Conservation (phyloP, 2,888 invertebrate genomes). For the Camponotus fellah region DNA sequence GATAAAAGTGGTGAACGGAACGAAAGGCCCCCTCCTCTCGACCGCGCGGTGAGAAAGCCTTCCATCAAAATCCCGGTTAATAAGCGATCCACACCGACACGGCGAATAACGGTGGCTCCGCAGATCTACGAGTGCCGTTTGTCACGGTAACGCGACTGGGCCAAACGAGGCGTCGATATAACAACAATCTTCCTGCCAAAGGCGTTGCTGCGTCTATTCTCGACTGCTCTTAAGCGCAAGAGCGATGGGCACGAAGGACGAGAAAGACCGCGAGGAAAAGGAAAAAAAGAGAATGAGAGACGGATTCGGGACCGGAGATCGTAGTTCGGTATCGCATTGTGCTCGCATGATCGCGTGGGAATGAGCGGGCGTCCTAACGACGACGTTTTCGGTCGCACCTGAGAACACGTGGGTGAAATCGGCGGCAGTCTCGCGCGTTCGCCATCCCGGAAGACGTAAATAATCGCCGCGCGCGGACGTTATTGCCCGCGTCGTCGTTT, state of each 20-base stretch:
- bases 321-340: constrained; percentile 12
- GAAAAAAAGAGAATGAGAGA: background rate
- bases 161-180: constrained; percentile 80
- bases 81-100: constrained; percentile 33
- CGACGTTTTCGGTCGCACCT: constrained; percentile 50
- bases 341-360: constrained; percentile 56
- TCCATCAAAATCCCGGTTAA: constrained; percentile 61
- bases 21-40: constrained; percentile 26
- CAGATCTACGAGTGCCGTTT: constrained; percentile 74
- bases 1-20: constrained; percentile 32
- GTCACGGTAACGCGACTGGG: constrained; percentile 77
- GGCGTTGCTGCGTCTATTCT: constrained; percentile 71
- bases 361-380: constrained; percentile 32
- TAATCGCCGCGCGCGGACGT: constrained; percentile 43
- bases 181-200: constrained; percentile 79
- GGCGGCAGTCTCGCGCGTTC: constrained; percentile 22
- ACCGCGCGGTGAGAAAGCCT: constrained; percentile 19
- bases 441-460: constrained; percentile 47
- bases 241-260: constrained; percentile 7
- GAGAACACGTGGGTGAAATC: constrained; percentile 53
- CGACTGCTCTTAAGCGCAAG: constrained; percentile 32
- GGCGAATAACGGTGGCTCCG: constrained; percentile 4
- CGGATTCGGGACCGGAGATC: constrained; percentile 23
- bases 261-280: background rate
- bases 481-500: constrained; percentile 26